These are phyloP conservation scores for Chiloscyllium plagiosum DNA, from an alignment of 2,113 vertebrate species.

Conservation along the genomic window DNA sequence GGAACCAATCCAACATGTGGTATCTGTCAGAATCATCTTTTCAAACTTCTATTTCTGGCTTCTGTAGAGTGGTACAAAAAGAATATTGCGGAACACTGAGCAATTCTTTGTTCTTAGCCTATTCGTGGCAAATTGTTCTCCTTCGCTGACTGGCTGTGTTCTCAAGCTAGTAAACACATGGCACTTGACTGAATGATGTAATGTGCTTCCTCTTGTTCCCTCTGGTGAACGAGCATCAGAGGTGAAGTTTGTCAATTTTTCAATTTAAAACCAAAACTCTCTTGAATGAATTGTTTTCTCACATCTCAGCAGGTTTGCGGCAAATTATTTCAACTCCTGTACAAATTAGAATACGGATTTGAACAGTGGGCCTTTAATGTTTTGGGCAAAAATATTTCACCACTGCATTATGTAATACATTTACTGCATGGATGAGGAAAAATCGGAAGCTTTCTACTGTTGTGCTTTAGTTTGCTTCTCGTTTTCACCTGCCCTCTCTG, in stretches of 20 bases:
- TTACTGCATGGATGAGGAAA: no score
- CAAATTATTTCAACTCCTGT: background rate
- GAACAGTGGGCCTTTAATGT: background rate
- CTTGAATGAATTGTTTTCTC: background rate
- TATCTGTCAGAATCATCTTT: background rate
- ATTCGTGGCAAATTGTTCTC: background rate
- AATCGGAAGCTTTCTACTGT: no score
- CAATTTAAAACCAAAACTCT: background rate
- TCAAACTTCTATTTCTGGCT: slow-evolving; percentile 29
- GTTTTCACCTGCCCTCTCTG: no score
- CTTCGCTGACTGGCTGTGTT: background rate
- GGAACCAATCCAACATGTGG: background rate
- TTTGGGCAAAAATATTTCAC: background rate
- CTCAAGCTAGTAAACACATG: background rate
- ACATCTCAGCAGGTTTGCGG: background rate
- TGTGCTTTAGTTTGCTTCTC: no score
- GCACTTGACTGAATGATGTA: background rate
- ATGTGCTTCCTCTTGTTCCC: background rate
- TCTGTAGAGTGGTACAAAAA: background rate
- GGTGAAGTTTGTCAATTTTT: background rate
- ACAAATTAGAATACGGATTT: background rate
- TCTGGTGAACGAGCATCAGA: background rate
- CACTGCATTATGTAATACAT: background rate
- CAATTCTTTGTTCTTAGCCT: background rate
- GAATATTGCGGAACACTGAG: background rate